Conservation (phyloP, 2,797 vertebrate species). For the Buceros bicornis region DNA sequence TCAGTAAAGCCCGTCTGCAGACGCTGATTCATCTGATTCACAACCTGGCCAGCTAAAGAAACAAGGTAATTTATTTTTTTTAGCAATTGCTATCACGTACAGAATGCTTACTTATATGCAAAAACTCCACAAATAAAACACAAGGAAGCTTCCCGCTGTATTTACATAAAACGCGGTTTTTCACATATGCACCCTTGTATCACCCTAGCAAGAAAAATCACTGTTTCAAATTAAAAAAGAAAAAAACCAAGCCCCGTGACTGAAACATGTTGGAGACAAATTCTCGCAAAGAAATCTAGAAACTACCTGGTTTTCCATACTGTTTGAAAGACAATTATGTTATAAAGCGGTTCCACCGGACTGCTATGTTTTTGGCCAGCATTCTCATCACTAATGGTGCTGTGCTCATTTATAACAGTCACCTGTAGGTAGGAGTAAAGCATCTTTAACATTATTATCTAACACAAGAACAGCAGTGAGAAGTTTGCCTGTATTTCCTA, state of each 20-base stretch:
- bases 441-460: neutral
- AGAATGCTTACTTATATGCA: neutral
- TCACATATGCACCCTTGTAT: accelerated
- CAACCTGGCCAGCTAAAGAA: constrained; percentile 91
- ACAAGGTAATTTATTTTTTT: neutral
- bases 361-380: neutral
- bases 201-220: neutral
- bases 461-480: neutral
- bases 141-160: neutral
- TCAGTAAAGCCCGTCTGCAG: constrained; percentile 93
- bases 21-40: constrained; percentile 98
- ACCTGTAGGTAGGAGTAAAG: neutral
- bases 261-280: accelerated
- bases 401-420: neutral
- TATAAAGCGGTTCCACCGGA: neutral
- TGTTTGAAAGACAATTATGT: neutral
- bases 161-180: neutral
- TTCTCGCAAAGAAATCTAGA: accelerated
- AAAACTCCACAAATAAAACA: neutral
- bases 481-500: neutral
- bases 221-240: neutral
- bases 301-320: neutral
- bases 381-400: neutral
- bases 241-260: neutral
- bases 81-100: neutral